These are phyloP conservation scores for Ammodytes dubius DNA, from an alignment of 2,113 vertebrate species.

Conservation along the genomic window DNA sequence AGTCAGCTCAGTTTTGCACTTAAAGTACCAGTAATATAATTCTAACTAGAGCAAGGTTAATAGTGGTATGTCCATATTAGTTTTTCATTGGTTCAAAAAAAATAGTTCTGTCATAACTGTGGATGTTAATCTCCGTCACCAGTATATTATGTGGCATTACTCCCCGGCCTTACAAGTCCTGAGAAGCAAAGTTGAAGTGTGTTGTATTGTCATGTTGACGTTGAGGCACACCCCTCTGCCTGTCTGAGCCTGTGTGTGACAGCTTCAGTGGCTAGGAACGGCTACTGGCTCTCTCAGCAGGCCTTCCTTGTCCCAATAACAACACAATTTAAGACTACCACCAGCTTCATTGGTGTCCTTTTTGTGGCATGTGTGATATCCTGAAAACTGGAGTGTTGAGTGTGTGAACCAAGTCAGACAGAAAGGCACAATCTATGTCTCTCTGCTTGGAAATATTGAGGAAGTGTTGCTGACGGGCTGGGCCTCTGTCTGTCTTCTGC, in stretches of 20 bases:
- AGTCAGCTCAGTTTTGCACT: neutral
- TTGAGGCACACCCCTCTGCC: constrained; percentile 70
- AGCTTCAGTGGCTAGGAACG: constrained; percentile 29
- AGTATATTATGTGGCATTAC: constrained; percentile 23
- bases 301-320: constrained; percentile 11
- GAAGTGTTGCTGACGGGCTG: constrained; percentile 25
- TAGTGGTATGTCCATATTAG: neutral
- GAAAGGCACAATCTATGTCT: neutral
- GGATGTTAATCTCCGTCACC: constrained; percentile 2
- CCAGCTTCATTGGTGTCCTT: neutral
- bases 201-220: constrained; percentile 32
- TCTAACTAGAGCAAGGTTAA: neutral
- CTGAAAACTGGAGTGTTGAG: constrained; percentile 13
- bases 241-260: constrained; percentile 77
- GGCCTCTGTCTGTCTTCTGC: constrained; percentile 12
- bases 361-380: neutral
- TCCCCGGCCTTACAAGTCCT: neutral
- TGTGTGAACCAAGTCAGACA: constrained; percentile 7
- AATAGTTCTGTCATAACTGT: neutral
- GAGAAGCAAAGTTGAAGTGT: constrained; percentile 16
- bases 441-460: constrained; percentile 39
- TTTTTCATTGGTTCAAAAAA: neutral
- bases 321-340: neutral
- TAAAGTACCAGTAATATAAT: neutral
- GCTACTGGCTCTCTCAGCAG: constrained; percentile 25